Evolutionary conservation across 2,113 vertebrate species (phyloP).

Genomic region (Melanostigma gelatinosum): DNA sequence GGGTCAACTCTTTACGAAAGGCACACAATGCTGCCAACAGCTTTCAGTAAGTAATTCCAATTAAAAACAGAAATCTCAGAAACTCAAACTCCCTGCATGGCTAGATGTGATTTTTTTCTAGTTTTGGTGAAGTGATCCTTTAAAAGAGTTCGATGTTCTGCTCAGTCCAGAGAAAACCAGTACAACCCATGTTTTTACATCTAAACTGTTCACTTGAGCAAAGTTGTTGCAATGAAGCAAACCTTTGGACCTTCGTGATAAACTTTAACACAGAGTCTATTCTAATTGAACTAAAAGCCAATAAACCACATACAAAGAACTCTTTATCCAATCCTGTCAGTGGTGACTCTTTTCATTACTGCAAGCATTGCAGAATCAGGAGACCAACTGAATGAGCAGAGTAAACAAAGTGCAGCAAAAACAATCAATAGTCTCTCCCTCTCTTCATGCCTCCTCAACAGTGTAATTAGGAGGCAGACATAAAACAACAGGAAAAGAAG

Average conservation of each 20-base stretch:
- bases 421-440: constrained; percentile 59
- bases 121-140: background rate
- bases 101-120: background rate
- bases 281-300: constrained; percentile 46
- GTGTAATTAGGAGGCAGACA: constrained; percentile 67
- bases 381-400: constrained; percentile 48
- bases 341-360: constrained; percentile 25
- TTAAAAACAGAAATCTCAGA: background rate
- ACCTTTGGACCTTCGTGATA: constrained; percentile 21
- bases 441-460: constrained; percentile 37
- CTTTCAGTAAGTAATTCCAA: background rate
- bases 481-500: constrained; percentile 51
- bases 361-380: constrained; percentile 50
- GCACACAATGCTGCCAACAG: background rate
- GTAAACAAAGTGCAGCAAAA: constrained; percentile 63
- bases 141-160: background rate
- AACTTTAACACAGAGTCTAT: constrained; percentile 19
- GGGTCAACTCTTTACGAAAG: background rate
- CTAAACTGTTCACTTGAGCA: constrained; percentile 13
- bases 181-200: background rate
- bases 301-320: constrained; percentile 37
- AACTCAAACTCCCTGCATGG: background rate
- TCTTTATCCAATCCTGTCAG: constrained; percentile 49
- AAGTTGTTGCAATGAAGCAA: constrained; percentile 33
- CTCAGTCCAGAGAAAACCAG: background rate